These are phyloP conservation scores for Sciurus carolinensis DNA, from an alignment of 2,797 vertebrate genomes.

Conservation along the genomic window DNA sequence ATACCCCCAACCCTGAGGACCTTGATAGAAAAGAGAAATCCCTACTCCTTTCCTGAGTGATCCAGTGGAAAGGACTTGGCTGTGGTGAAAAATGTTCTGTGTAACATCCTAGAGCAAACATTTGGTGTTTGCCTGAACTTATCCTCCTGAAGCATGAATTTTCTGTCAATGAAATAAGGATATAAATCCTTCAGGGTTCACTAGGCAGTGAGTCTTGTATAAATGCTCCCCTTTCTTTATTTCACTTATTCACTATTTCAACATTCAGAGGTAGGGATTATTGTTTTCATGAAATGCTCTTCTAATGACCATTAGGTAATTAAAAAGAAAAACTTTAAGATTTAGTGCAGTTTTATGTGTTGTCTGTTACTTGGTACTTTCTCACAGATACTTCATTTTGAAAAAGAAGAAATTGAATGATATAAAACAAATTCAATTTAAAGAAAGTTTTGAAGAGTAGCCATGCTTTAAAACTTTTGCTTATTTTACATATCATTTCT, in stretches of 20 bases:
- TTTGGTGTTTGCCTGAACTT: not conserved
- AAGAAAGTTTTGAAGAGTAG: not conserved
- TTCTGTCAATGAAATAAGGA: not conserved
- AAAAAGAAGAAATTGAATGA: not conserved
- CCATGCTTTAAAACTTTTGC: not conserved
- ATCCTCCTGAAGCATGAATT: not conserved
- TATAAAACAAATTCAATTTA: not conserved
- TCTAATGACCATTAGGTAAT: not conserved
- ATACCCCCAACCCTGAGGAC: not conserved
- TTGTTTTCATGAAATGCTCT: not conserved
- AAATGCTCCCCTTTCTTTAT: not conserved
- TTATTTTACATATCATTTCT: not conserved
- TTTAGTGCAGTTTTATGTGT: not conserved
- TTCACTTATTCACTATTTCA: not conserved
- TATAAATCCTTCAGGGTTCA: not conserved
- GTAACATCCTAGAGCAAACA: not conserved
- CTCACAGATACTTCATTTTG: not conserved
- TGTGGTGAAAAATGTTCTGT: not conserved
- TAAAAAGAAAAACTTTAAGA: not conserved
- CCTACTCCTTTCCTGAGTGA: not conserved
- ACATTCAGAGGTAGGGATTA: not conserved
- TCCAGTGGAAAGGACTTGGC: not conserved
- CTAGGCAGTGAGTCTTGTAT: not conserved
- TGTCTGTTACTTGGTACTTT: not conserved
- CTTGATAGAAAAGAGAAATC: not conserved